phyloP scores from a whole-genome alignment of 2,113 vertebrate genomes.

The Zosterops japonicus region DNA sequence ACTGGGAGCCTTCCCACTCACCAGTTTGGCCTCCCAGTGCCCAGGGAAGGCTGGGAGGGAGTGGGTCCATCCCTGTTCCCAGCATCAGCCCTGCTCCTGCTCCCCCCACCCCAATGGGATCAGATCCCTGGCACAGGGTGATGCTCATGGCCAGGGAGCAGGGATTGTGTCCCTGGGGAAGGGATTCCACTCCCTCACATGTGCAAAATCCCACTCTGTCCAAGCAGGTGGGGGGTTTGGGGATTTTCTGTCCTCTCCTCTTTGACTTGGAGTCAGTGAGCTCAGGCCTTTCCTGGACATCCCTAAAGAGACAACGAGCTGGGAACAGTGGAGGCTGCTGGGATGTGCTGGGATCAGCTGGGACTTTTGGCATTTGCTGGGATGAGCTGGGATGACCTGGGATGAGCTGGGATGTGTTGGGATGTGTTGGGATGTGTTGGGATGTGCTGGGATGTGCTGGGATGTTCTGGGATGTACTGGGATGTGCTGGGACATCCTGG shows the following conservation, averaged over 20 bases:
- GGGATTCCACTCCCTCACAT: background rate
- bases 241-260: background rate
- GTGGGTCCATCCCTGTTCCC: rapidly evolving
- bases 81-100: rapidly evolving
- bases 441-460: background rate
- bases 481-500: background rate
- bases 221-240: background rate
- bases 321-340: background rate
- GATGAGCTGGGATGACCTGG: background rate
- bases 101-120: rapidly evolving
- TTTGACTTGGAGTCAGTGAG: background rate
- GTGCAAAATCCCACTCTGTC: background rate
- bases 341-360: background rate
- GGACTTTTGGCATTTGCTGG: background rate
- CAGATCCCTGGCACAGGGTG: rapidly evolving
- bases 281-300: background rate
- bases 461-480: rapidly evolving
- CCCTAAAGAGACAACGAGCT: background rate
- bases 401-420: background rate
- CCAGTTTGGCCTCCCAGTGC: background rate
- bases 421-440: background rate
- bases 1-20: background rate
- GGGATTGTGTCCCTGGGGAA: background rate
- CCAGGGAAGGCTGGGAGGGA: background rate
- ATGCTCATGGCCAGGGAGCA: background rate